phyloP scores from a whole-genome alignment of 2,797 vertebrate species.

The Gobionotothen gibberifrons region DNA sequence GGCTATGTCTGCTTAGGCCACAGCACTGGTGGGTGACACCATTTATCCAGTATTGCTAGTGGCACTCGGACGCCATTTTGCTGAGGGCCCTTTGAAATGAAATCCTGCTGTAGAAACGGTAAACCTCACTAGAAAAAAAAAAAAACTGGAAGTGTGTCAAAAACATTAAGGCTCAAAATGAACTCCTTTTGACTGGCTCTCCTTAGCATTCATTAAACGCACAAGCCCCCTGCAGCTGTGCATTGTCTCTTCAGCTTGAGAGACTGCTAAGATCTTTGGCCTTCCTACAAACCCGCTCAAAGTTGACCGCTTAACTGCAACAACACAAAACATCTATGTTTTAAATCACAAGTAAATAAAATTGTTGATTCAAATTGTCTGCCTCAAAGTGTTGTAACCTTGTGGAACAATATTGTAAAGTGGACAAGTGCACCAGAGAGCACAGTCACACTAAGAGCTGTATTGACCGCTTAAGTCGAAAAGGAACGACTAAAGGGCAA shows the following conservation, averaged over 20 bases:
- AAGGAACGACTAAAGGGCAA: not conserved
- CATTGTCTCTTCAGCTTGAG: conserved; percentile 10
- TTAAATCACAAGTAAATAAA: conserved; percentile 2
- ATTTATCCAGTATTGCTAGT: conserved; percentile 65
- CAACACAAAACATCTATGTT: conserved; percentile 5
- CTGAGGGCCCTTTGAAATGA: conserved; percentile 46
- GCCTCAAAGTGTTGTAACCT: not conserved
- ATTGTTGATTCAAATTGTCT: not conserved
- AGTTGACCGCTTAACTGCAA: not conserved
- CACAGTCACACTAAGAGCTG: not conserved
- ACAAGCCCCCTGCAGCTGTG: conserved; percentile 20
- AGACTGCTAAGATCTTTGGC: not conserved
- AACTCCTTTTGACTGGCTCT: not conserved
- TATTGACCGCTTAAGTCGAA: not conserved
- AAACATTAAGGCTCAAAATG: conserved; percentile 25
- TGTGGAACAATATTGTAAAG: not conserved
- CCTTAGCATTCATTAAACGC: conserved; percentile 23
- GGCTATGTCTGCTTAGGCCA: conserved; percentile 68
- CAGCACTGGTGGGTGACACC: conserved; percentile 71
- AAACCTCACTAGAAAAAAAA: conserved; percentile 12
- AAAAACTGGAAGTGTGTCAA: conserved; percentile 28
- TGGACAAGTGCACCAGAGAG: not conserved
- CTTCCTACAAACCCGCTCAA: not conserved
- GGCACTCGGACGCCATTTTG: conserved; percentile 68
- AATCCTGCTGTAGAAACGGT: conserved; percentile 17